These are phyloP conservation scores for Patella caerulea DNA, from an alignment of 2,888 invertebrate genomes.

Conservation along the genomic window DNA sequence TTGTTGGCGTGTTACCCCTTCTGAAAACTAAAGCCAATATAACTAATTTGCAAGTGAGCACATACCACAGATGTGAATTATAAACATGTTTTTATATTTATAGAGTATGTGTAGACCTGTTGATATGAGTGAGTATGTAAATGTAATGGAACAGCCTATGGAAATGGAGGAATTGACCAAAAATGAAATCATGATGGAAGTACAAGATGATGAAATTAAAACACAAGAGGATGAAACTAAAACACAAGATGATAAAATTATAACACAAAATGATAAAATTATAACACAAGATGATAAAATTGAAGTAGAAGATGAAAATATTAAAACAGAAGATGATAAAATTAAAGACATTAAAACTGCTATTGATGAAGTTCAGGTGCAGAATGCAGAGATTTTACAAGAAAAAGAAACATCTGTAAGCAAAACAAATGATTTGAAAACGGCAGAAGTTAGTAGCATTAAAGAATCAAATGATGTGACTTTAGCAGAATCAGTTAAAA, in stretches of 20 bases:
- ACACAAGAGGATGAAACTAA: background rate
- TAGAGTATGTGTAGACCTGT: conserved; percentile 64
- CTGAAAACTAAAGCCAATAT: too few relatives aligned
- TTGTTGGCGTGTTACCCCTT: too few relatives aligned
- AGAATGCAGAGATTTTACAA: background rate
- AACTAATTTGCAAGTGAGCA: too few relatives aligned
- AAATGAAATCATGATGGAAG: background rate
- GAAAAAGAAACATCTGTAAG: background rate
- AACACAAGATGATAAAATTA: background rate
- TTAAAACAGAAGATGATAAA: background rate
- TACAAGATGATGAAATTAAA: background rate
- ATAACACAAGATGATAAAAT: background rate
- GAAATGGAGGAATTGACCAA: conserved; percentile 10
- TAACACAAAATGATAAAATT: background rate
- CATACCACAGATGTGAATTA: too few relatives aligned
- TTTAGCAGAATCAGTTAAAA: too few relatives aligned
- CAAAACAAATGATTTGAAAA: background rate
- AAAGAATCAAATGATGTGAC: background rate
- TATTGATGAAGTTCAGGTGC: background rate
- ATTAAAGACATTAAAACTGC: background rate
- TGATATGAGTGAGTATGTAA: conserved; percentile 46
- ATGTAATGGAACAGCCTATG: conserved; percentile 20
- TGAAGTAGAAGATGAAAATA: background rate
- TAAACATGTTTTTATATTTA: conserved; percentile 24
- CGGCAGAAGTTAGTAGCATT: background rate